Base-by-base conservation (phyloP, 2,888 invertebrate genomes). In the Eupithecia centaureata region DNA sequence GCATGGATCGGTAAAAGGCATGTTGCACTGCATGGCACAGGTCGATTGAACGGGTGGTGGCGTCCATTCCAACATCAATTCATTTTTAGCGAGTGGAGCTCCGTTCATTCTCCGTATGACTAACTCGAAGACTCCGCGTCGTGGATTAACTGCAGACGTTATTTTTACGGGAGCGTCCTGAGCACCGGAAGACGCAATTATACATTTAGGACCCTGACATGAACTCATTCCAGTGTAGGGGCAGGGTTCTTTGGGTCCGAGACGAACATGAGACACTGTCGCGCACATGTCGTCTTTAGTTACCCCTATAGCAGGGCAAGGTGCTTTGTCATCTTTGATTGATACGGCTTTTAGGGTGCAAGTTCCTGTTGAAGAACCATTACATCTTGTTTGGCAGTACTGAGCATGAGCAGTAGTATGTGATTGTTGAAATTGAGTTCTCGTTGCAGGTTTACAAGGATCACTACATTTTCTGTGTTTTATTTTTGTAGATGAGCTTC, bases 61-160 rank as follows among this genome's bases (percentile, higher is more conserved):
- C 7, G 89, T 89, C 92, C 92, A 93, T 78, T 93, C 92, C 51
- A 93, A 76, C 88, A 92, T 90, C 47, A 93, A 74, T 74, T 93
- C 92, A 72, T 92, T 92, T 71, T 78, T 91, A 12, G 92, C 92
- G 22, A 92, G 78, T 15, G 91, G 90, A 32, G 91, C 90, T 30
- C 91, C 92, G 25, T 79, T 88, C 67, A 92, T 79, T 79, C 82
- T 86, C 51, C 92, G 86, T 69, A 93, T 84, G 2, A 91, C 89
- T 64, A 93, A 73, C 79, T 93, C 92, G 72, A 92, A 93, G 28
- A 93, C 92, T 25, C 92, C 92, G 60, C 90, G 83, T 15, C 92
- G 85, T 5, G 91, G 87, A 80, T 93, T 93, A 42, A 80, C 82
- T 27, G 79, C 80, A 25, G 85, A 85, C 7, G 87, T 81, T 12